phyloP scores from a whole-genome alignment of 1,140 invertebrate species.

The Orchesella cincta region DNA sequence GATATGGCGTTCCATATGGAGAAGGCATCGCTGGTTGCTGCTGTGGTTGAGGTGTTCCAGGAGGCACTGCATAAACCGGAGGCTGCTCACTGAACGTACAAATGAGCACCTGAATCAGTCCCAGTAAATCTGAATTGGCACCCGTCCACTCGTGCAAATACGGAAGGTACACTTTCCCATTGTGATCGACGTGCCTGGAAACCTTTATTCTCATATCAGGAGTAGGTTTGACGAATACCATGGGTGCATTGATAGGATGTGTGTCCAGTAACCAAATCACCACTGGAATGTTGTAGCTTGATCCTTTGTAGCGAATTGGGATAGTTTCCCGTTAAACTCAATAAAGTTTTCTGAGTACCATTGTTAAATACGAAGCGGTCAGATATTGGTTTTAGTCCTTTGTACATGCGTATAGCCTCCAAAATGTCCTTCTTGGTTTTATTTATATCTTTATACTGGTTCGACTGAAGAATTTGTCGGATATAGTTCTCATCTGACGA shows the following conservation, averaged over 20 bases:
- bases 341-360: conserved; percentile 77
- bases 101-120: conserved; percentile 87
- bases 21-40: conserved; percentile 43
- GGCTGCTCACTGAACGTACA: conserved; percentile 91
- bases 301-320: conserved; percentile 85
- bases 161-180: conserved; percentile 94
- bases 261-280: conserved; percentile 95
- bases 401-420: conserved; percentile 70
- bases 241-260: conserved; percentile 95
- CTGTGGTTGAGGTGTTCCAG: conserved; percentile 36
- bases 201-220: conserved; percentile 91
- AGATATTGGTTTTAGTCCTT: conserved; percentile 66
- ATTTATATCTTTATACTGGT: conserved; percentile 74
- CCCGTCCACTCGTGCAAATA: conserved; percentile 94
- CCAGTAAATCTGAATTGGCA: conserved; percentile 79
- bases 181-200: conserved; percentile 92
- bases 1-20: conserved; percentile 61
- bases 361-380: conserved; percentile 82
- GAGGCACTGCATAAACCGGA: conserved; percentile 79
- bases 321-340: conserved; percentile 89
- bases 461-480: neutral
- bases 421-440: conserved; percentile 72
- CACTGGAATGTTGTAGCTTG: conserved; percentile 93
- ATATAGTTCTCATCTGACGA: neutral
- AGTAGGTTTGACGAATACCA: conserved; percentile 96